Conservation (phyloP, 2,888 invertebrate species). For the Microctonus brassicae region DNA sequence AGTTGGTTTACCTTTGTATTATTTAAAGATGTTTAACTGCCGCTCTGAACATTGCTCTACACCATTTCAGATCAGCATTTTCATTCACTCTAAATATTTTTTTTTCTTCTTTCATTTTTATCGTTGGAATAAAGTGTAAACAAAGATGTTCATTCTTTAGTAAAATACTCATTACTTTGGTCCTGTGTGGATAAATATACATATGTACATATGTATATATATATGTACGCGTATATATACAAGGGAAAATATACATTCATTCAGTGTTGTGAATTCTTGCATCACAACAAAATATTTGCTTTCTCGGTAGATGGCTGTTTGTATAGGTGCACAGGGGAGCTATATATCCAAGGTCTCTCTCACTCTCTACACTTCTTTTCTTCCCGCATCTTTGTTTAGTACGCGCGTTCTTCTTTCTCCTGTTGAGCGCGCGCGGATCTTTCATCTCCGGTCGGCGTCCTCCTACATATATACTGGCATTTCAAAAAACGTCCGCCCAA, state of each 20-base stretch:
- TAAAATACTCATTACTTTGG: conserved; percentile 27
- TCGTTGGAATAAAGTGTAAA: conserved; percentile 13
- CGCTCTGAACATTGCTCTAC: neutral
- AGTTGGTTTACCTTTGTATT: conserved; percentile 8
- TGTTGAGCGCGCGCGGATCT: conserved; percentile 54
- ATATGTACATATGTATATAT: neutral
- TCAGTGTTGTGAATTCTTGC: conserved; percentile 63
- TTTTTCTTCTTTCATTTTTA: neutral
- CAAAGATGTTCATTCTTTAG: conserved; percentile 32
- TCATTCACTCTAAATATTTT: neutral
- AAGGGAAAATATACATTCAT: conserved; percentile 41
- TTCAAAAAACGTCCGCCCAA: conserved; percentile 61
- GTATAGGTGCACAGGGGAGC: conserved; percentile 62
- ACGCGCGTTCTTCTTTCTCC: conserved; percentile 45
- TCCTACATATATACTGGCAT: conserved; percentile 55
- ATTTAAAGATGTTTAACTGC: neutral
- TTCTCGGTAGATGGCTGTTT: conserved; percentile 58
- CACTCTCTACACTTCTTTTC: conserved; percentile 34
- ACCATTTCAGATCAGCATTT: neutral
- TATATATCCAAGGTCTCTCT: conserved; percentile 56
- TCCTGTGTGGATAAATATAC: neutral
- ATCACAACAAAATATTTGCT: conserved; percentile 68
- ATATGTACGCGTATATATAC: neutral
- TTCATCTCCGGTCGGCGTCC: conserved; percentile 55
- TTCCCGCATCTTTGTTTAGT: conserved; percentile 18